Conservation (phyloP, 2,113 vertebrate genomes). For the Malurus elegans region DNA sequence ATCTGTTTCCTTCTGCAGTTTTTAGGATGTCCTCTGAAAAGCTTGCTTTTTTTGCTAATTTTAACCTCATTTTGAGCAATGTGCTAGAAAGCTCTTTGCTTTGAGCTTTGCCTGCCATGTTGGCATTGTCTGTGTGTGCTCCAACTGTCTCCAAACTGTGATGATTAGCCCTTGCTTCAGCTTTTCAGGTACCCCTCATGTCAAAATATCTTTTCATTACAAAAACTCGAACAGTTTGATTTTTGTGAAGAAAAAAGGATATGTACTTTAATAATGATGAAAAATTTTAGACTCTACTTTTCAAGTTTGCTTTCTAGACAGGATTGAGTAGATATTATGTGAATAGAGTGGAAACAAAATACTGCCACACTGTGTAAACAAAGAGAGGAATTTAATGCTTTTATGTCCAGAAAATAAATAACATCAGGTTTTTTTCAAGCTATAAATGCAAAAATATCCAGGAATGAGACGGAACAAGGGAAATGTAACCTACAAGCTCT, state of each 20-base stretch:
- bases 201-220: neutral
- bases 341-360: neutral
- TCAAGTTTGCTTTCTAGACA: neutral
- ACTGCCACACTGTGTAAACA: neutral
- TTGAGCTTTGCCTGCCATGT: neutral
- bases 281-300: neutral
- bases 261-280: neutral
- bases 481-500: neutral
- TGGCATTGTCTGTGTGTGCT: neutral
- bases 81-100: neutral
- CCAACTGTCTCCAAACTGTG: neutral
- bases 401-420: neutral
- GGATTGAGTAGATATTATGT: neutral
- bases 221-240: neutral
- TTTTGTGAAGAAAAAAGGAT: neutral
- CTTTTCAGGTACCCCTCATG: neutral
- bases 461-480: neutral
- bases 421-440: neutral
- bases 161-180: neutral
- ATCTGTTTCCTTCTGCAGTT: neutral
- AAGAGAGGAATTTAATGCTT: neutral
- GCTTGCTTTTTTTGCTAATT: neutral
- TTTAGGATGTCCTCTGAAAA: neutral
- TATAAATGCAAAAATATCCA: neutral
- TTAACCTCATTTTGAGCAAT: neutral